Base-by-base conservation (phyloP, 2,888 invertebrate species). In the Melipona bicolor region DNA sequence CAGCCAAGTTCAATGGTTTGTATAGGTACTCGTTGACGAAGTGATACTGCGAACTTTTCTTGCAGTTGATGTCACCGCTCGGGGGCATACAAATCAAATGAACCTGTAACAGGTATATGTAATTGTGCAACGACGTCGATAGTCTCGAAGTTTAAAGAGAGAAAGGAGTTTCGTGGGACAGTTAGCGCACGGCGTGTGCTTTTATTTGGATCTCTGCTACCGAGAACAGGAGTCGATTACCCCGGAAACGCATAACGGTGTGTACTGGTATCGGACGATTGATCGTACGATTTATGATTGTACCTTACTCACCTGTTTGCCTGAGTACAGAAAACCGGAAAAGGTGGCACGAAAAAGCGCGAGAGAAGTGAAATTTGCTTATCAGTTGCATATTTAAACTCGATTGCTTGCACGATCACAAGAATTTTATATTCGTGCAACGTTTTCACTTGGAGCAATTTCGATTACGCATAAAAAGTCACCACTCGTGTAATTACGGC, bases 11-110 rank as follows among this genome's bases (percentile, higher is more conserved):
- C 92, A 98, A 95, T 3, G 98, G 98, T 91, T 97, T 97, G 96
- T 98, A 98, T 43, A 98, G 95, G 94, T 98, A 98, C 88, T 98
- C 98, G 94, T 98, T 98, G 88, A 98, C 98, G 93, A 98, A 98
- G 94, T 98, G 98, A 94, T 97, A 98, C 93, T 98, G 97, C 13
- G 98, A 97, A 0, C 98, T 98, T 94, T 97, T 97, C 91, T 97
- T 97, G 95, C 98, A 98, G 92, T 97, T 98, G 95, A 97, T 98
- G 92, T 98, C 98, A 81, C 97, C 97, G 49, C 97, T 97, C 6
- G 98, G 98, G 5, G 98, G 98, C 97, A 98, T 98, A 95, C 98
- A 98, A 94, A 98, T 98, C 85, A 98, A 95, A 93, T 98, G 98
- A 21, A 98, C 98, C 97, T 98, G 95, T 13, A 79, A 85, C 9